Base-by-base conservation (phyloP, 1,140 invertebrate species). In the Odontomachus brunneus region DNA sequence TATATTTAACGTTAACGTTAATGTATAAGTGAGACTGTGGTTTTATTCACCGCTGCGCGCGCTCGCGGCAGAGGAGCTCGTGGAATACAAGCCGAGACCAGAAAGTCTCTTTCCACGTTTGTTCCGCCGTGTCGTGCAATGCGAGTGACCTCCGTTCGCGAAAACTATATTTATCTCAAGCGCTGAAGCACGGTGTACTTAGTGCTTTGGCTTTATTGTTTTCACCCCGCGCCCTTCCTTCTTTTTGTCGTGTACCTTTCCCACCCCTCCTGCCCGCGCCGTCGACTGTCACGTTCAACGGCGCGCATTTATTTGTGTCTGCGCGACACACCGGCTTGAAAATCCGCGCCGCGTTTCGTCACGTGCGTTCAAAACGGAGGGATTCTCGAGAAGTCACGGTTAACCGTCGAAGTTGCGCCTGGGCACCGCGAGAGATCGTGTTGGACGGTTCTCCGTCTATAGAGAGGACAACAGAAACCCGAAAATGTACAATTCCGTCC, bases 101-200 rank as follows among this genome's bases (percentile, higher is more conserved):
- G 88, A 88, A 86, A 90, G 90, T 86, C 84, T 86, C 84, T 90
- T 89, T 89, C 80, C 38, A 69, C 62, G 63, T 78, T 69, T 55
- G 60, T 82, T 87, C 84, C 69, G 87, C 83, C 76, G 53, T 76
- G 88, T 73, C 90, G 87, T 87, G 90, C 86, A 89, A 91, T 92
- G 92, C 91, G 91, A 92, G 89, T 92, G 92, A 92, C 91, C 91
- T 92, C 92, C 89, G 92, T 92, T 90, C 83, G 85, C 86, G 84
- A 90, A 91, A 90, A 92, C 92, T 93, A 93, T 92, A 93, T 93
- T 93, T 93, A 92, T 92, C 90, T 83, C 89, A 67, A 76, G 85
- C 78, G 86, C 84, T 90, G 84, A 90, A 90, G 87, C 90, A 84
- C 91, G 86, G 87, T 90, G 91, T 92, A 90, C 89, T 90, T 88